A percentile compares a stretch with the other conserved stretches of the same genome.
Evolutionary conservation across 2,888 invertebrate species (phyloP).

Genomic region (Eupithecia exiguata): DNA sequence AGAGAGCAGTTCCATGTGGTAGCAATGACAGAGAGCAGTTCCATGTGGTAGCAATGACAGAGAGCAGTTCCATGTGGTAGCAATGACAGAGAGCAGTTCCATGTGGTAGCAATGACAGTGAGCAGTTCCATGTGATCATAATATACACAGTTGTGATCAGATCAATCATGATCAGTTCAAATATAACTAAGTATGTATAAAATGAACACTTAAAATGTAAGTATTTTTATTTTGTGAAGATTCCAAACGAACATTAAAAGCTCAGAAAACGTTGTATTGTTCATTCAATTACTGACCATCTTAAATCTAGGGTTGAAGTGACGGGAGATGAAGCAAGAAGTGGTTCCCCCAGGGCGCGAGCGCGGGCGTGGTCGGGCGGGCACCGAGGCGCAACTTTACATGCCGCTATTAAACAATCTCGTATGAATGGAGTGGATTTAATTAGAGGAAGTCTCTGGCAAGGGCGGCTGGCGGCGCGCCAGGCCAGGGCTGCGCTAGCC

Average conservation of each 20-base stretch:
- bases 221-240: background rate
- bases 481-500: slow-evolving; percentile 12
- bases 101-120: too few species aligned
- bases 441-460: slow-evolving; percentile 41
- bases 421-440: slow-evolving; percentile 50
- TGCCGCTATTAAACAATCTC: slow-evolving; percentile 12
- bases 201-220: background rate
- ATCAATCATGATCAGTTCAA: too few species aligned
- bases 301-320: background rate
- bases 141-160: too few species aligned
- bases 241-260: background rate
- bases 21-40: too few species aligned
- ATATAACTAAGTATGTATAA: too few species aligned
- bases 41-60: too few species aligned
- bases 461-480: slow-evolving; percentile 42
- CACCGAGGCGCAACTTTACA: background rate
- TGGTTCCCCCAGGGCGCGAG: background rate
- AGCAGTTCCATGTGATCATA: too few species aligned
- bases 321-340: slow-evolving; percentile 4
- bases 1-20: too few species aligned
- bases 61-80: too few species aligned
- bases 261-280: background rate
- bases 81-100: too few species aligned
- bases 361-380: background rate
- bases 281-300: background rate